Base-by-base conservation (phyloP, 2,888 invertebrate species). In the Tipula vernalis region DNA sequence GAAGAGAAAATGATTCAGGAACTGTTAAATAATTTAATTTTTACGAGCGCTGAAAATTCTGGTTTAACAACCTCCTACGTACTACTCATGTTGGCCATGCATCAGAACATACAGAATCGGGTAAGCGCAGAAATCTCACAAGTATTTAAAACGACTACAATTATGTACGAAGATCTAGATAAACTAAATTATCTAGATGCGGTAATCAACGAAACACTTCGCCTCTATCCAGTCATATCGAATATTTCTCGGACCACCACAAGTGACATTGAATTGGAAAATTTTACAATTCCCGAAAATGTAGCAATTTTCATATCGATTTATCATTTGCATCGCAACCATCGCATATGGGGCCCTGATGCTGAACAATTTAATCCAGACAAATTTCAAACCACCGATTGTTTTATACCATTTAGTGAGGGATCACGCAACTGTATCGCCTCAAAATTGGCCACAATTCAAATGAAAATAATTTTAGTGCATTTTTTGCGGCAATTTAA, bases 131-230 rank as follows among this genome's bases (percentile, higher is more conserved):
- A 86, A 41, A 39, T 86, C 5, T 36, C 28, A 47, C 18, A 57
- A n/a, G 84, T 86, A 8, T 86, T 86, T 42, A n/a, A 28, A 39
- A 44, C 83, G 5, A 41, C 15, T 5, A 44, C 41, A 2, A 44
- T 86, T 13, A n/a, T 83, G 10, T 71, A 47, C n/a, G 86, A 86
- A 5, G 83, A 83, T 28, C 41, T 86, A 0, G 28, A 13, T 4
- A 84, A 86, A n/a, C 44, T 86, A 5, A 28, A 28, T 13, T 86
- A 86, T 84, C 83, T 86, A 28, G 86, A 86, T 12, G 41, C 83
- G 6, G 86, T 86, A 5, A 28, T 86, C 28, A 86, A 86, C 12
- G 86, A 86, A 42, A 84, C 86, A 47, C 39, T 86, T 28, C n/a
- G 86, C 87, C n/a, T 85, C 2, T 85, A 85, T 42, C 41, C 71